A percentile compares a stretch with the other conserved stretches of the same genome.
These are phyloP conservation scores for Epicauta chinensis DNA, from an alignment of 1,140 invertebrate species.

Conservation along the genomic window DNA sequence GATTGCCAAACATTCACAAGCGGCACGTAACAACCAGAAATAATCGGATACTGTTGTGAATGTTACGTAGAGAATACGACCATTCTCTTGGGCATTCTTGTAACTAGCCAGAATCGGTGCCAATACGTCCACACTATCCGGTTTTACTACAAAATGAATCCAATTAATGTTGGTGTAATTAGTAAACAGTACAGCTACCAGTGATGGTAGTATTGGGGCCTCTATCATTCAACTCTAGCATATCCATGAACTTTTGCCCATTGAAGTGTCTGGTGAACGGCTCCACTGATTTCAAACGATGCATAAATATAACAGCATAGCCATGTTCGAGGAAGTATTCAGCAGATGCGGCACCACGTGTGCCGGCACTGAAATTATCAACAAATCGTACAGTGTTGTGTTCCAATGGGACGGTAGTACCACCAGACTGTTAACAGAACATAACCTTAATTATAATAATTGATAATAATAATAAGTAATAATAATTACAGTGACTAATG, in stretches of 20 bases:
- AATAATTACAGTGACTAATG: slow-evolving; percentile 67
- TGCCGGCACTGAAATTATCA: slow-evolving; percentile 97
- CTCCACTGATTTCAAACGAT: slow-evolving; percentile 76
- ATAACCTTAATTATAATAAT: slow-evolving; percentile 9
- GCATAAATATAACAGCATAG: slow-evolving; percentile 75
- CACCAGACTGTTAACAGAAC: slow-evolving; percentile 68
- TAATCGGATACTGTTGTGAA: slow-evolving; percentile 90
- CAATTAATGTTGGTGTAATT: background rate
- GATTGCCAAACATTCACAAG: slow-evolving; percentile 65
- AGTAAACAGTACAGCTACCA: slow-evolving; percentile 32
- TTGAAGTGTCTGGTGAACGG: slow-evolving; percentile 85
- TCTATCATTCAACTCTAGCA: slow-evolving; percentile 59
- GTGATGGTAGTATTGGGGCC: slow-evolving; percentile 55
- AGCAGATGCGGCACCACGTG: slow-evolving; percentile 85
- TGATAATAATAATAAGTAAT: slow-evolving; percentile 14
- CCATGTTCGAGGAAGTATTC: slow-evolving; percentile 89
- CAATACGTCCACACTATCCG: slow-evolving; percentile 61
- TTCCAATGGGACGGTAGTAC: slow-evolving; percentile 93
- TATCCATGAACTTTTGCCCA: slow-evolving; percentile 73
- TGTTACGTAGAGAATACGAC: slow-evolving; percentile 64
- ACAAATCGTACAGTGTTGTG: slow-evolving; percentile 96
- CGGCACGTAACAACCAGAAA: slow-evolving; percentile 80
- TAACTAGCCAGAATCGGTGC: slow-evolving; percentile 65
- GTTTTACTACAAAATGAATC: slow-evolving; percentile 51
- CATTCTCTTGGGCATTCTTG: slow-evolving; percentile 56